A percentile compares a stretch with the other conserved stretches of the same genome.
Evolutionary conservation across 2,888 invertebrate species (phyloP).

Genomic region (Aspidiotus rigidus): DNA sequence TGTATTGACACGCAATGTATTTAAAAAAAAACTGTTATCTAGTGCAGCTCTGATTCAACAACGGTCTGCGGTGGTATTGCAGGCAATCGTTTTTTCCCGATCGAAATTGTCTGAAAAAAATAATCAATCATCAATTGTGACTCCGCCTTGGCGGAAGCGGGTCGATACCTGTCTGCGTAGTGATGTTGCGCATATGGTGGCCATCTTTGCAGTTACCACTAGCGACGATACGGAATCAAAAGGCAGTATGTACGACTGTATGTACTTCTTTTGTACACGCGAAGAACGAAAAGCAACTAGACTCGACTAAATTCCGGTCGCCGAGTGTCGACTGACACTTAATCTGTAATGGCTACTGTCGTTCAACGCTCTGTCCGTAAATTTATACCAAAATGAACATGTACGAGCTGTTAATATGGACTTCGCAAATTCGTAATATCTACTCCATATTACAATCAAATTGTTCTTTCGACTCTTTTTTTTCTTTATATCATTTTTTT

Average conservation of each 20-base stretch:
- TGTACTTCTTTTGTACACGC: not conserved
- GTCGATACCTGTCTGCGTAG: conserved; percentile 25
- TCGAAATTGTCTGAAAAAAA: not conserved
- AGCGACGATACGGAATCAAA: conserved; percentile 1
- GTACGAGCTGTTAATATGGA: too few species aligned
- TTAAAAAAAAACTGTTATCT: too few species aligned
- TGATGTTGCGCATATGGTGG: conserved; percentile 31
- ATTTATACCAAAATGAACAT: too few species aligned
- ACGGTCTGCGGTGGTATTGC: too few species aligned
- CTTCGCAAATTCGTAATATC: too few species aligned
- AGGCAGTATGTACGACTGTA: not conserved
- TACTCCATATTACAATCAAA: too few species aligned
- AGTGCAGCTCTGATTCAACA: too few species aligned
- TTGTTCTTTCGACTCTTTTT: too few species aligned
- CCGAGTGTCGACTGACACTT: not conserved
- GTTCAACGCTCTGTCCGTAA: too few species aligned
- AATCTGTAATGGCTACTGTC: conserved; percentile 1
- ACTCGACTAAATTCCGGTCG: not conserved
- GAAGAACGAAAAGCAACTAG: not conserved
- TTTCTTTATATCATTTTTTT: too few species aligned
- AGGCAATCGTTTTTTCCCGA: too few species aligned
- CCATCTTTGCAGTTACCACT: conserved; percentile 25
- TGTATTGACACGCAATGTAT: too few species aligned
- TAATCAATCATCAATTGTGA: conserved; percentile 26
- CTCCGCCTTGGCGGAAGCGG: conserved; percentile 15